Base-by-base conservation (phyloP, 1,140 invertebrate species). In the Drosophila bocqueti region DNA sequence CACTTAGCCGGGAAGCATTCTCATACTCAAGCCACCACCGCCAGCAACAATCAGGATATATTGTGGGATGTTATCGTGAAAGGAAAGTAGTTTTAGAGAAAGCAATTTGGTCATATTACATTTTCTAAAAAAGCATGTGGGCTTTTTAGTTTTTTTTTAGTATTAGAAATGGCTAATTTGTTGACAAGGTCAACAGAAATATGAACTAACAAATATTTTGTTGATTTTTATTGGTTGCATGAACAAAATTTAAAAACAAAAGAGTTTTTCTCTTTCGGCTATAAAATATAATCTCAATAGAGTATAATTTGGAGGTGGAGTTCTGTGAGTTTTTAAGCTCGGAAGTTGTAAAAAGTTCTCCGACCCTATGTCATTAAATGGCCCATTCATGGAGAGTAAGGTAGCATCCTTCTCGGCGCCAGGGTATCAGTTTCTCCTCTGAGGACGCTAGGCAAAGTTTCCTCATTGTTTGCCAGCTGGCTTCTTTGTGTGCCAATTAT, bases 401-500 rank as follows among this genome's bases (percentile, higher is more conserved):
- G 31, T 21, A 54, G 4, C 9, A 10, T 24, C 21, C 9, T 38
- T 21, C 16, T 3, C 9, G 36, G 16, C 16, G 18, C 18, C 45
- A 68, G 63, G 55, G 67, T 73, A 73, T 73, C 68, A 21, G 8
- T 43, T 52, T 38, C 42, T 16, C 24, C 31, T 36, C 49, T 38
- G 24, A 18, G 49, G 9, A 29, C 31, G 29, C 42, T 8, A 13
- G 40, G 26, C 29, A 58, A 21, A 79, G 50, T 66, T 76, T 52
- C 4, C 18, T 18, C 11, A 50, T 60, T 54, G 69, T 75, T 74
- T 74, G 58, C 62, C 57, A 69, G 67, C 26, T 68, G 49, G 49
- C 49, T 38, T 49, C 38, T 54, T 46, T 50, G 40, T 60, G 58
- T 57, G 68, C 55, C 63, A 82, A 72, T 82, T 82, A 78, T 49